These are phyloP conservation scores for Eulithis testata DNA, from an alignment of 2,888 invertebrate genomes.

Conservation along the genomic window DNA sequence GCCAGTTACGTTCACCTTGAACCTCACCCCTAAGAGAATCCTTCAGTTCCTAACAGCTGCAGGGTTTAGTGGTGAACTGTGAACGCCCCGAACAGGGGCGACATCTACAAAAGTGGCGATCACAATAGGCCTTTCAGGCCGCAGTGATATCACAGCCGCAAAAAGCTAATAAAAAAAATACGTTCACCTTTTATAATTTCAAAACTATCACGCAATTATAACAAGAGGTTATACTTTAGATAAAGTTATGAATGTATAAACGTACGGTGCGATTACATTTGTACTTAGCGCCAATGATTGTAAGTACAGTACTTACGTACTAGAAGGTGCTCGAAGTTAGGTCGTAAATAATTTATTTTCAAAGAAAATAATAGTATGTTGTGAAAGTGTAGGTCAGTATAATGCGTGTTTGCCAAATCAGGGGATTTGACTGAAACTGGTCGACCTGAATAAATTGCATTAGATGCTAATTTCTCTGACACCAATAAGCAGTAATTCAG, in stretches of 20 bases:
- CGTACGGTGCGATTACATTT: slow-evolving; percentile 13
- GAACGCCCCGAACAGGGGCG: too few relatives aligned
- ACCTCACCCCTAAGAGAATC: too few relatives aligned
- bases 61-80: too few relatives aligned
- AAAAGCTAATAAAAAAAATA: too few relatives aligned
- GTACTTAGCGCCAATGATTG: slow-evolving; percentile 9
- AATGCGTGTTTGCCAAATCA: slow-evolving; percentile 15
- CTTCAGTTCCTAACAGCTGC: too few relatives aligned
- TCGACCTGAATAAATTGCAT: slow-evolving; percentile 25
- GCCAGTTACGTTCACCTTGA: too few relatives aligned
- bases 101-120: too few relatives aligned
- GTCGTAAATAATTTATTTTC: slow-evolving; percentile 2
- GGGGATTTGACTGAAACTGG: slow-evolving; percentile 14
- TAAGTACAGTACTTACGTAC: slow-evolving; percentile 2
- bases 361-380: slow-evolving; percentile 11
- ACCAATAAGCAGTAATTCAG: slow-evolving; percentile 11
- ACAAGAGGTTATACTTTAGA: slow-evolving; percentile 17
- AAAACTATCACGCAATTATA: slow-evolving; percentile 4
- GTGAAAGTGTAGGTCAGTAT: slow-evolving; percentile 19
- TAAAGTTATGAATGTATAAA: slow-evolving; percentile 15
- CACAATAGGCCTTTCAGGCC: too few relatives aligned
- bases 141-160: too few relatives aligned
- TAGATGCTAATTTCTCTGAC: slow-evolving; percentile 18
- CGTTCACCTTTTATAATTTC: background rate
- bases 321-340: background rate